Base-by-base conservation (phyloP, 1,140 invertebrate species). In the Pararge aegeria region DNA sequence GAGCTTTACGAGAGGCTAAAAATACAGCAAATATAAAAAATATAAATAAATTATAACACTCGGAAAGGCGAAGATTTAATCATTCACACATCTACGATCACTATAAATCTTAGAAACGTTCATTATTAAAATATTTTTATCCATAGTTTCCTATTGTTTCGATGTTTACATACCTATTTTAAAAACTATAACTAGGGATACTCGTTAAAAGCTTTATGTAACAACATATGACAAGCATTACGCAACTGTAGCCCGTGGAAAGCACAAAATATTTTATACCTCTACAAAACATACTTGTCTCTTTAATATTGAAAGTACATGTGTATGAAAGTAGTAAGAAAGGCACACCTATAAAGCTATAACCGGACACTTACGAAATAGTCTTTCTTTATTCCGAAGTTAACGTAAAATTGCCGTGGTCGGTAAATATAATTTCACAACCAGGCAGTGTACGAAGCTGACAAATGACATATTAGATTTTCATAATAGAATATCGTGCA, bases 391-490 rank as follows among this genome's bases (percentile, higher is more conserved):
- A 49, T 38, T 48, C 44, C 10, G 20, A 55, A 49, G 21, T 29
- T 48, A 30, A 46, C n/a, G 29, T 19, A 19, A 46, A 55, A 44
- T 21, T 9, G 6, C 42, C 5, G 18, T 29, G 21, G 55, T 49
- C 13, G 29, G 27, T 49, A 56, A 49, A 37, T n/a, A n/a, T 21
- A 30, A 56, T 56, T 56, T 49, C 44, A 56, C 55, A 56, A 56
- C 21, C 30, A n/a, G 0, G 12, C 18, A 55, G 24, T 30, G 24
- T 42, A 10, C 21, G 27, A 24, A 48, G 42, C 29, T 48, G 54
- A 46, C 55, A 24, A 24, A 15, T 38, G 54, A 46, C 55, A 24
- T 24, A 21, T 30, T 38, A 49, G n/a, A 37, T 56, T 37, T 56
- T 19, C 29, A 49, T 48, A 37, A 40, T 24, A n/a, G 30, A 34